Base-by-base conservation (phyloP, 2,113 vertebrate species). In the Donacobius atricapilla region DNA sequence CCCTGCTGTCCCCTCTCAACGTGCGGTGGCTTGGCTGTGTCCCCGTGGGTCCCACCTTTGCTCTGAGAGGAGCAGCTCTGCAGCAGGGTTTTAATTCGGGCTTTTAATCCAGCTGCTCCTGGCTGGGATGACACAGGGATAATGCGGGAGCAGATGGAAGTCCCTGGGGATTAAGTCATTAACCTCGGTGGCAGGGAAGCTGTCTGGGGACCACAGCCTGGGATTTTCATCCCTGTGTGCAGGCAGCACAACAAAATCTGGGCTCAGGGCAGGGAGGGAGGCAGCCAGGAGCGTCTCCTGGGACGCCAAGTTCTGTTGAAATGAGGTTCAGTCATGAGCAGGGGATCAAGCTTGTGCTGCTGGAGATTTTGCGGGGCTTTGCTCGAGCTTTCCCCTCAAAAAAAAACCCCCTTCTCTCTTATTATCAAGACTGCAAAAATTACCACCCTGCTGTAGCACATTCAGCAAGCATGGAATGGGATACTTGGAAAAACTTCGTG, bases 121-220 rank as follows among this genome's bases (percentile, higher is more conserved):
- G 35, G 83, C 83, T 45, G 58, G 83, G 75, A 6, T 69, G 57
- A 31, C 78, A 78, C 64, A 6, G 13, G 50, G 47, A 1, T 56
- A 35, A n/a, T 0, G 35, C n/a, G 1, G 60, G 60, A 88, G 96
- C 97, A 97, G 97, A 95, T 94, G 97, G 97, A 1, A 93, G 65
- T 91, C 92, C 53, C 94, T 5, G 68, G 96, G 91, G 92, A 69
- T 87, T 65, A 24, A 95, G 61, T 81, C 94, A 69, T 96, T 95
- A 97, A 96, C 96, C 95, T 94, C 21, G 11, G 89, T 22, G 77
- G 39, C 51, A 12, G 93, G 39, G 85, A 81, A 53, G 82, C 70
- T 93, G 65, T 27, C 21, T 7, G 35, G 63, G 80, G 78, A 84
- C 75, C 80, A 54, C 63, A 7, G 25, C 15, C 93, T 68, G 17